Base-by-base conservation (phyloP, 2,113 vertebrate genomes). In the Theristicus caerulescens region DNA sequence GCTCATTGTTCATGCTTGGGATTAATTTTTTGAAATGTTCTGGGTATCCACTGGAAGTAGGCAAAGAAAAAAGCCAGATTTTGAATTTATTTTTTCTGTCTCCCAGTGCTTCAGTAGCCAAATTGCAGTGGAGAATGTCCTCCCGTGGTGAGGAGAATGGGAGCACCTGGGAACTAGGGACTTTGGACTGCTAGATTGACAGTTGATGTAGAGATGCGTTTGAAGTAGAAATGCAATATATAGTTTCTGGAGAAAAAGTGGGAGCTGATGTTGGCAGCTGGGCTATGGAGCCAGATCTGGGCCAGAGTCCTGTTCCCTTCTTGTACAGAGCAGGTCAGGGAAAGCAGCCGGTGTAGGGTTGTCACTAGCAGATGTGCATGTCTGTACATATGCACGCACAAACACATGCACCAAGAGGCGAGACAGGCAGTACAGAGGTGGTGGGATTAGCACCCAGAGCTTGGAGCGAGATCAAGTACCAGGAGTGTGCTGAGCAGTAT, bases 391-490 rank as follows among this genome's bases (percentile, higher is more conserved):
- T 26, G 16, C 72, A 77, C 25, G 36, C 61, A 62, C 51, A 31
- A 8, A 31, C 38, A 66, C 27, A 9, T 8, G 25, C 55, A 47
- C 40, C 61, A 64, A 62, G 54, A 82, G 62, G 42, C 86, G 74
- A 87, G 32, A 52, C 47, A 71, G n/a, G 49, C 49, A 57, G 47
- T 32, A 38, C 46, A 79, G 83, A 59, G 72, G 25, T 47, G 80
- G 26, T 85, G 88, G 86, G 84, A 94, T 93, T 94, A 85, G 89
- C 88, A 92, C 91, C 78, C 78, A 89, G 20, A 82, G 17, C 65
- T 25, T 91, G 93, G 84, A 76, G 40, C 27, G 65, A 89, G 88
- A 74, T 95, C 91, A 95, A 52, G 91, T 65, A 76, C 57, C 72
- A 67, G 61, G 42, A 74, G 69, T 54, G 77, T 90, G 61, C 88